phyloP scores from a whole-genome alignment of 1,140 invertebrate genomes.

The Bombus impatiens region DNA sequence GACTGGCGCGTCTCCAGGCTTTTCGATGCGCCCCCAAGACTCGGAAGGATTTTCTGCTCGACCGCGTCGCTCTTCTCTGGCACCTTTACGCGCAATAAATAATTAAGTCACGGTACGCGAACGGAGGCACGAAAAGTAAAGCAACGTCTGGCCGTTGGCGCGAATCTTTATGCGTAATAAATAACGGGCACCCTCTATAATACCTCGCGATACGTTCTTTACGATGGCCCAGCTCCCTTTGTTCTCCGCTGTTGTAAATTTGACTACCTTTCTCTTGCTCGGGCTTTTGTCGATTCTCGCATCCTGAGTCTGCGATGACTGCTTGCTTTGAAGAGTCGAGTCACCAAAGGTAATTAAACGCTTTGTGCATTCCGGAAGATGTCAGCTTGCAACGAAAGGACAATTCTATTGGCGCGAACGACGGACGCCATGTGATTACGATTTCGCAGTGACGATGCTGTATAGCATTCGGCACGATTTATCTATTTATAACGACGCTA shows the following conservation, averaged over 20 bases:
- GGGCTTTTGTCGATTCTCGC: neutral
- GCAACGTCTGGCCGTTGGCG: neutral
- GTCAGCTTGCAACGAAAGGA: neutral
- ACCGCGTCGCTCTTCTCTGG: neutral
- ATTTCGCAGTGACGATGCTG: too few relatives aligned
- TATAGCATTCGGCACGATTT: too few relatives aligned
- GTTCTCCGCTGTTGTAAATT: slow-evolving; percentile 4
- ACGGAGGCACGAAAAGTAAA: neutral
- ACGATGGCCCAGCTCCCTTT: neutral
- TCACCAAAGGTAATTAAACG: neutral
- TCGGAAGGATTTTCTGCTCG: neutral
- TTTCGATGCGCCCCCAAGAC: slow-evolving; percentile 51
- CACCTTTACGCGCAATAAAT: slow-evolving; percentile 37
- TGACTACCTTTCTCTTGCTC: neutral
- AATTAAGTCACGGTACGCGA: neutral
- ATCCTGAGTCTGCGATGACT: neutral
- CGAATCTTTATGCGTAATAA: slow-evolving; percentile 16
- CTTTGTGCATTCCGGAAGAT: neutral
- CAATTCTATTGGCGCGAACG: neutral
- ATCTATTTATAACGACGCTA: too few relatives aligned
- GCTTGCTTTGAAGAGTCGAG: neutral
- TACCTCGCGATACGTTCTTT: neutral
- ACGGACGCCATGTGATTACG: too few relatives aligned
- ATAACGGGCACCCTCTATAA: neutral
- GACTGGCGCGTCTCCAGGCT: slow-evolving; percentile 62